Conservation (phyloP, 2,797 vertebrate species). For the Cirrhinus mrigala region DNA sequence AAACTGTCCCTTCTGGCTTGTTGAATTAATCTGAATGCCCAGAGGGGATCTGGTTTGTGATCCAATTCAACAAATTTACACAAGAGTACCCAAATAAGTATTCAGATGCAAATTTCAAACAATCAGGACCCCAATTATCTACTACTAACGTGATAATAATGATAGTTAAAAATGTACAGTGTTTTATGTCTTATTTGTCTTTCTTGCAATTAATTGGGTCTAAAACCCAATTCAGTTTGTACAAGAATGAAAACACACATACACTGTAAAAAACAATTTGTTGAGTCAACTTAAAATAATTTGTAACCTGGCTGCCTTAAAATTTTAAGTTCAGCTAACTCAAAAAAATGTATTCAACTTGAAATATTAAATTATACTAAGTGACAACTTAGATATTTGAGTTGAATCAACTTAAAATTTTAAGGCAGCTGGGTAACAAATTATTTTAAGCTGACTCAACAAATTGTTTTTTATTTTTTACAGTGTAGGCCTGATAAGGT, state of each 20-base stretch:
- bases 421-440: too few species aligned
- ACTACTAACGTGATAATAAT: background rate
- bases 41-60: slow-evolving; percentile 7
- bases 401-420: too few species aligned
- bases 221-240: background rate
- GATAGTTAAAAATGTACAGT: background rate
- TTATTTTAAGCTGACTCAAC: too few species aligned
- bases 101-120: background rate
- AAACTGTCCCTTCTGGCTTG: slow-evolving; percentile 22
- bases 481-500: slow-evolving; percentile 2
- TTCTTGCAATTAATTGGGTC: background rate
- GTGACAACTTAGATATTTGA: too few species aligned
- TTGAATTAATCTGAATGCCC: background rate
- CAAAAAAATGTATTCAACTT: too few species aligned
- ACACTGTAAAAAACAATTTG: too few species aligned
- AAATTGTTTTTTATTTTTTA: too few species aligned
- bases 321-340: too few species aligned
- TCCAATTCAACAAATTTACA: background rate
- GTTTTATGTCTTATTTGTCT: background rate
- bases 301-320: too few species aligned
- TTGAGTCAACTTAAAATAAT: too few species aligned
- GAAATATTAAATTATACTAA: too few species aligned
- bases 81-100: background rate
- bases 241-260: slow-evolving; percentile 29
- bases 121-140: background rate